A percentile compares a stretch with the other conserved stretches of the same genome.
Conservation (phyloP, 2,888 invertebrate species). For the Sthenelais limicola region DNA sequence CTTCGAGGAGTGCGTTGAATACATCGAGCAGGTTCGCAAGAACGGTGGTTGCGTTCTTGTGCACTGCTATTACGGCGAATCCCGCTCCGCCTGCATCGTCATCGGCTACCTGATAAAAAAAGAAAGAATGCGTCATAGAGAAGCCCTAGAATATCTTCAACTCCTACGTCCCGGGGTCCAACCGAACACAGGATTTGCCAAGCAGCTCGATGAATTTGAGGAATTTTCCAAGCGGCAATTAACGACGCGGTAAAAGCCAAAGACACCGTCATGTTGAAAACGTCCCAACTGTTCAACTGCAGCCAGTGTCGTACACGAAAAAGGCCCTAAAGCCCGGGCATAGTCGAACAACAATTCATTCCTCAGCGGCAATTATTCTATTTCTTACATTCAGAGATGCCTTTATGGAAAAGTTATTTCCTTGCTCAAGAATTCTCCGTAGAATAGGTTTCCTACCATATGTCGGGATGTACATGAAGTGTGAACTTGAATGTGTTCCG, state of each 20-base stretch:
- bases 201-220: constrained; percentile 47
- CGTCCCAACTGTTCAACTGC: no score
- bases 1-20: constrained; percentile 47
- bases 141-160: constrained; percentile 48
- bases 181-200: constrained; percentile 49
- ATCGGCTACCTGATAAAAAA: constrained; percentile 48
- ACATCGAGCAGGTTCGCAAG: constrained; percentile 49
- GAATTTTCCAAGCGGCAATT: no score
- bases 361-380: no score
- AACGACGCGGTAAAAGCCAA: background rate
- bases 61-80: constrained; percentile 50
- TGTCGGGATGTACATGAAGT: no score
- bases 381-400: no score
- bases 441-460: no score
- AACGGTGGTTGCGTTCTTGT: constrained; percentile 42
- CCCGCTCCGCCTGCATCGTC: constrained; percentile 48
- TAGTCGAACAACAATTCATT: no score
- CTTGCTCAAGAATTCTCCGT: no score
- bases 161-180: constrained; percentile 46
- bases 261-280: background rate
- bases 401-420: no score
- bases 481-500: no score
- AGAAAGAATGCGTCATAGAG: constrained; percentile 47
- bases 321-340: no score
- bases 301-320: no score